Evolutionary conservation across 2,797 vertebrate genomes (phyloP), one percentile per base, ranked within the genome.

Genomic region (Anolis apletophallus): DNA sequence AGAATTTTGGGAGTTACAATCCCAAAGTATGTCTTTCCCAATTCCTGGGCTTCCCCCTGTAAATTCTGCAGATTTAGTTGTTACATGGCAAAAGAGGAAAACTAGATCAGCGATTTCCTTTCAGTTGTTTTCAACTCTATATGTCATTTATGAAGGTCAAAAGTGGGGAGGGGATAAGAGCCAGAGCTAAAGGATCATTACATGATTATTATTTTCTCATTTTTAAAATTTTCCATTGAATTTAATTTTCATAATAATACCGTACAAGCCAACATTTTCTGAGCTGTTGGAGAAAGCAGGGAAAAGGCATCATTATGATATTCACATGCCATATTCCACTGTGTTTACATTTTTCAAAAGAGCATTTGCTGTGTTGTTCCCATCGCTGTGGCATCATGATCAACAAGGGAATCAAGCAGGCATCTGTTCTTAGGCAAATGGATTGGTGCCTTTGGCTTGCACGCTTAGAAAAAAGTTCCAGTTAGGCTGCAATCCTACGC

Each of bases 291-390:
- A 19, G 17, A 59, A 21, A 29, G 61, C 61, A 64, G 61, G 26
- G 11, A 64, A 64, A 64, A 64, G 10, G 26, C 11, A 11, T 64
- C 61, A 64, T 64, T 29, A 64, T 29, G 61, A 10, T 64, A 29
- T 64, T 29, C 26, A 29, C 29, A 64, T 29, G 0, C 23, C n/a
- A 78, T 7, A 23, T 57, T 77, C 55, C 40, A 77, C 55, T 57
- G 32, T 77, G 76, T 57, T 78, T 36, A 78, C 57, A 79, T 79
- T 29, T 26, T 79, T 79, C 40, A 36, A 78, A 61, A 55, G 32
- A 36, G 12, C 55, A 40, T 34, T 59, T 79, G 55, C 55, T 61
- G 34, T 59, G 12, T 36, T 79, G 36, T 61, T 79, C 57, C 21
- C 12, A 59, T 59, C 5, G 3, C 21, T 29, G 17, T 57, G n/a